Evolutionary conservation across 2,797 vertebrate genomes (phyloP).

Genomic region (Psittacula derbiana): DNA sequence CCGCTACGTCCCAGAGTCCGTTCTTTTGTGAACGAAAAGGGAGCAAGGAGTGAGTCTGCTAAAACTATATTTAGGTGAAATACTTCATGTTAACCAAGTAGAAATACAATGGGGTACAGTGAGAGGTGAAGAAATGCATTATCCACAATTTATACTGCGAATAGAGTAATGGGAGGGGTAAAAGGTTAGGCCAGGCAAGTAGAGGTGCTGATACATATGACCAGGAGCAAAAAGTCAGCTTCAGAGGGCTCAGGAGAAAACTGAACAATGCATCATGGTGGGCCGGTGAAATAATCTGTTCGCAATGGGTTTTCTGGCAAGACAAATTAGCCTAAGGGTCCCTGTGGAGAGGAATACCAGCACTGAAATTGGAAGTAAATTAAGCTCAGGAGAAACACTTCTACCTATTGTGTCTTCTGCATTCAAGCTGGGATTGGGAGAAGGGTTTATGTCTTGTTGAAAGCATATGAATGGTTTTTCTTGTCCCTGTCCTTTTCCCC

Average conservation of each 20-base stretch:
- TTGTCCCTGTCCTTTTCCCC: background rate
- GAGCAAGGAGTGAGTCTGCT: background rate
- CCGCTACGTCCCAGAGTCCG: background rate
- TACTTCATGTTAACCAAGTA: background rate
- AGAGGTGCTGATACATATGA: background rate
- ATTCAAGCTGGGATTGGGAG: background rate
- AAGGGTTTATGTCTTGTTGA: background rate
- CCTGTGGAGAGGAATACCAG: background rate
- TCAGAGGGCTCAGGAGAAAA: background rate
- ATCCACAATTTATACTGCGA: background rate
- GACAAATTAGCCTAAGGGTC: background rate
- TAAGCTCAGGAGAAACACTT: background rate
- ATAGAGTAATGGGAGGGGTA: background rate
- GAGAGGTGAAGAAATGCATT: background rate
- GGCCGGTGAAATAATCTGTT: background rate
- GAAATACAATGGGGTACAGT: background rate
- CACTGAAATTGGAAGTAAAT: background rate
- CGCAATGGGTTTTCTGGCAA: background rate
- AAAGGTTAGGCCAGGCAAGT: background rate
- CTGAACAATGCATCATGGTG: background rate
- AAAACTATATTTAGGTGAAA: background rate
- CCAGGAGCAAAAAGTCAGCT: background rate
- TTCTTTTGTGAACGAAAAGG: background rate
- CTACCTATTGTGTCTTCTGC: background rate
- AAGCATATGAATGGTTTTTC: background rate